phyloP scores from a whole-genome alignment of 2,888 invertebrate genomes.

The Limulus polyphemus region DNA sequence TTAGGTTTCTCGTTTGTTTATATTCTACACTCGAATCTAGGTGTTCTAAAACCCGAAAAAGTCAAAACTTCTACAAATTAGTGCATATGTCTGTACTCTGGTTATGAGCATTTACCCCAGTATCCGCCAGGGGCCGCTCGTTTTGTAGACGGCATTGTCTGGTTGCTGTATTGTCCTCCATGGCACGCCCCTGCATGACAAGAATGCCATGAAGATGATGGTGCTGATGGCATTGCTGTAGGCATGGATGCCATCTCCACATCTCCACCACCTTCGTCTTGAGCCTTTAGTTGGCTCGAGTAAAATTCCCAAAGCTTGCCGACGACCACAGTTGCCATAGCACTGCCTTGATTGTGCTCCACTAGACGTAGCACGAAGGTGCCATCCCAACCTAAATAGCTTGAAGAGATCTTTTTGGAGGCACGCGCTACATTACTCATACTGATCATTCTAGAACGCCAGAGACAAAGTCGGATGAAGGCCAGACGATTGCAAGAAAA shows the following conservation, averaged over 20 bases:
- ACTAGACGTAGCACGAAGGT: conserved; percentile 34
- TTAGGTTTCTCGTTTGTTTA: too few species aligned
- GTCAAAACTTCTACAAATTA: too few species aligned
- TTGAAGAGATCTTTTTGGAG: conserved; percentile 33
- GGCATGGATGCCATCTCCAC: conserved; percentile 13
- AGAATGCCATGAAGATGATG: conserved; percentile 29
- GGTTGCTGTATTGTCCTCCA: conserved; percentile 20
- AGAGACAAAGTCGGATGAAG: conserved; percentile 32
- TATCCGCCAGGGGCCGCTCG: conserved; percentile 26
- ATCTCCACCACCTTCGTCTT: conserved; percentile 25
- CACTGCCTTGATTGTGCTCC: conserved; percentile 35
- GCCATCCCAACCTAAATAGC: conserved; percentile 35
- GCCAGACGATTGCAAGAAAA: conserved; percentile 35
- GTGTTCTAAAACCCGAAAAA: too few species aligned
- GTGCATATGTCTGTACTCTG: too few species aligned
- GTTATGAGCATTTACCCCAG: conserved; percentile 28
- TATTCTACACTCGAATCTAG: too few species aligned
- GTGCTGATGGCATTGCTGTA: conserved; percentile 25
- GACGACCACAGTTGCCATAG: conserved; percentile 32
- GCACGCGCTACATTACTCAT: conserved; percentile 36
- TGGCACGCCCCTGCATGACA: conserved; percentile 25
- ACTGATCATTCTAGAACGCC: conserved; percentile 38
- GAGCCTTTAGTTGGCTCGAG: conserved; percentile 30
- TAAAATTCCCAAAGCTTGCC: conserved; percentile 32
- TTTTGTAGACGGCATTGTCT: conserved; percentile 11